These are phyloP conservation scores for Sinonovacula constricta DNA, from an alignment of 1,140 invertebrate species.

Conservation along the genomic window DNA sequence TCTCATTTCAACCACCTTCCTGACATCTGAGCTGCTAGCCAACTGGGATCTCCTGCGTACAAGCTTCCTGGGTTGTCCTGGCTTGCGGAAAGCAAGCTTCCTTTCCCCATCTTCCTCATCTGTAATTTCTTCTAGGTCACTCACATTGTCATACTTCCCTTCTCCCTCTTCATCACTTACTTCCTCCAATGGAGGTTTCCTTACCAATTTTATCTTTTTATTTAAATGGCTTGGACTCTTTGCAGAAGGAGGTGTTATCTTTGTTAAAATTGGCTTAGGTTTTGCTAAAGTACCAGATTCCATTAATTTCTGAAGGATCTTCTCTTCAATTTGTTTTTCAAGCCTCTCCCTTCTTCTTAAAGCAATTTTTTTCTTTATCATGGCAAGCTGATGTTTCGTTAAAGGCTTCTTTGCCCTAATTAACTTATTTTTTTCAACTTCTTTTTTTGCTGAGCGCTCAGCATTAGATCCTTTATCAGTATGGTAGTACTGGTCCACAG, in stretches of 20 bases:
- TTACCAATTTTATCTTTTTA: slow-evolving; percentile 18
- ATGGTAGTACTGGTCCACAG: no score
- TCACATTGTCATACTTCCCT: slow-evolving; percentile 35
- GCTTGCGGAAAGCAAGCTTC: slow-evolving; percentile 35
- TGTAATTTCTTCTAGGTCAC: slow-evolving; percentile 47
- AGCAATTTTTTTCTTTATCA: slow-evolving; percentile 9
- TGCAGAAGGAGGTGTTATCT: slow-evolving; percentile 32
- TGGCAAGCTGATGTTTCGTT: neutral
- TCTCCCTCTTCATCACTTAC: slow-evolving; percentile 36
- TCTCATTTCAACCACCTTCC: neutral
- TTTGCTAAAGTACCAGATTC: slow-evolving; percentile 2
- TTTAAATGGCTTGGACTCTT: neutral
- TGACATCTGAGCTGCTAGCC: neutral
- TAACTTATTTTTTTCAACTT: no score
- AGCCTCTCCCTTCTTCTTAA: slow-evolving; percentile 23
- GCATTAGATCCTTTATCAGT: no score
- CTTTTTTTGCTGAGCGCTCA: no score
- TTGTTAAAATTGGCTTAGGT: slow-evolving; percentile 23
- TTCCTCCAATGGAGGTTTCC: slow-evolving; percentile 10
- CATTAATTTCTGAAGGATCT: slow-evolving; percentile 30
- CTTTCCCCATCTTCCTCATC: slow-evolving; percentile 28
- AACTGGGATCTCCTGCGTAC: neutral
- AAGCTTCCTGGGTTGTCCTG: slow-evolving; percentile 29
- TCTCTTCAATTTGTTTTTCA: slow-evolving; percentile 41
- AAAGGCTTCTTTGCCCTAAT: slow-evolving; percentile 6